A percentile compares a stretch with the other conserved stretches of the same genome.
Conservation (phyloP, 2,888 invertebrate genomes). For the Ditula angustiorana region DNA sequence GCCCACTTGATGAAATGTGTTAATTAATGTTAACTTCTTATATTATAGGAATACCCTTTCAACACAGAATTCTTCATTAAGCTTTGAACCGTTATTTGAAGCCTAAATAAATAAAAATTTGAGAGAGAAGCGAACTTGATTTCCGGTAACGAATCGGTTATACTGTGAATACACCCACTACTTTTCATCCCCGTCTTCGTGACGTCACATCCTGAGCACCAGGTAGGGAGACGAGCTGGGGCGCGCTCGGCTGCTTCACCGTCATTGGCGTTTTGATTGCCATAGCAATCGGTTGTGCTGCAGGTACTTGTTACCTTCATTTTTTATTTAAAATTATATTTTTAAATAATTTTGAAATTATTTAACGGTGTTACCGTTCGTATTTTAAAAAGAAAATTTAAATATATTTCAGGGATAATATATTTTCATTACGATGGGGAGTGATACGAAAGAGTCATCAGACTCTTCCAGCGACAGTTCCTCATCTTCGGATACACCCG, state of each 20-base stretch:
- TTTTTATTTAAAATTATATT: not conserved
- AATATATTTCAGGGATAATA: not conserved
- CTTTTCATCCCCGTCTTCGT: too few relatives aligned
- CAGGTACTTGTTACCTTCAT: not conserved
- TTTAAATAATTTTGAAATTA: not conserved
- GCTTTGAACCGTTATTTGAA: too few relatives aligned
- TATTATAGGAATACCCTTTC: too few relatives aligned
- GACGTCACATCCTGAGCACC: not conserved
- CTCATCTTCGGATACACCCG: not conserved
- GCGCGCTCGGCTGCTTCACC: not conserved
- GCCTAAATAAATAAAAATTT: not conserved
- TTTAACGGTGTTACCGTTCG: not conserved
- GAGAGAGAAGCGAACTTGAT: constrained; percentile 2
- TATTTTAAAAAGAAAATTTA: not conserved
- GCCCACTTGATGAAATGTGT: too few relatives aligned
- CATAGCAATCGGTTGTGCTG: not conserved
- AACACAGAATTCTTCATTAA: too few relatives aligned
- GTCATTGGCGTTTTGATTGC: constrained; percentile 4
- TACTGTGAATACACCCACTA: not conserved
- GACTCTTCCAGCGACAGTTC: not conserved
- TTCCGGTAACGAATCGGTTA: not conserved
- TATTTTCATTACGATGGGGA: not conserved
- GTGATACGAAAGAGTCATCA: not conserved
- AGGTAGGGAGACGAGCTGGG: not conserved
- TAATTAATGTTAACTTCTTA: too few relatives aligned